Percentiles rank a stretch among this genome's conserved stretches.
phyloP scores from a whole-genome alignment of 2,888 invertebrate genomes.

The Sphecodes monilicornis region DNA sequence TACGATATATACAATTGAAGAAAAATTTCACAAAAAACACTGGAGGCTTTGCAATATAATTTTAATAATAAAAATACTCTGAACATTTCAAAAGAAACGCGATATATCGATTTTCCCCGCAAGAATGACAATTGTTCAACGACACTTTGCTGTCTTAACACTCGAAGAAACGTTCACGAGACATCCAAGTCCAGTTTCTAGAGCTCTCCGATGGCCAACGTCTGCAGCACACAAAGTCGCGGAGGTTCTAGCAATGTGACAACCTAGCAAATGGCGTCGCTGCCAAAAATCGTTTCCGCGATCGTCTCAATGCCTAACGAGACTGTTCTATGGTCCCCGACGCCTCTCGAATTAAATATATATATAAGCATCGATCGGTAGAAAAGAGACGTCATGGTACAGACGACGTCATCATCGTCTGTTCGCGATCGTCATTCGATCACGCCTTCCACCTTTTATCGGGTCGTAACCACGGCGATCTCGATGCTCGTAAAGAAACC shows the following conservation, averaged over 20 bases:
- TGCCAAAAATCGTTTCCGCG: constrained; percentile 31
- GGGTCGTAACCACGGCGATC: constrained; percentile 29
- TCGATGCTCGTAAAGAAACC: constrained; percentile 17
- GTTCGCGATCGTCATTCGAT: constrained; percentile 3
- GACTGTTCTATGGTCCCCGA: not conserved
- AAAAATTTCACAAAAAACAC: too few species aligned
- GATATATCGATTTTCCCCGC: not conserved
- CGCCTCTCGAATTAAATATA: constrained; percentile 36
- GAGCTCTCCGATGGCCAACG: not conserved
- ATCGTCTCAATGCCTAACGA: not conserved
- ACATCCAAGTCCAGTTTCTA: not conserved
- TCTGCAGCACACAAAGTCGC: not conserved
- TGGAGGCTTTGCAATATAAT: too few species aligned
- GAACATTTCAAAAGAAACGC: not conserved
- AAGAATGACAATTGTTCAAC: not conserved
- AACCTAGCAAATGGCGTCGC: not conserved
- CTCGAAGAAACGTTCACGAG: not conserved
- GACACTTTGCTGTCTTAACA: not conserved
- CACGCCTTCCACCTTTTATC: constrained; percentile 27
- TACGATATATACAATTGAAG: too few species aligned
- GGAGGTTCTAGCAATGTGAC: not conserved
- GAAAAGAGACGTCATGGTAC: constrained; percentile 9
- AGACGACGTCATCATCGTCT: constrained; percentile 11
- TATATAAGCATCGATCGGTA: not conserved
- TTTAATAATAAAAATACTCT: too few species aligned